phyloP scores from a whole-genome alignment of 1,140 invertebrate species.

The Triops longicaudatus region DNA sequence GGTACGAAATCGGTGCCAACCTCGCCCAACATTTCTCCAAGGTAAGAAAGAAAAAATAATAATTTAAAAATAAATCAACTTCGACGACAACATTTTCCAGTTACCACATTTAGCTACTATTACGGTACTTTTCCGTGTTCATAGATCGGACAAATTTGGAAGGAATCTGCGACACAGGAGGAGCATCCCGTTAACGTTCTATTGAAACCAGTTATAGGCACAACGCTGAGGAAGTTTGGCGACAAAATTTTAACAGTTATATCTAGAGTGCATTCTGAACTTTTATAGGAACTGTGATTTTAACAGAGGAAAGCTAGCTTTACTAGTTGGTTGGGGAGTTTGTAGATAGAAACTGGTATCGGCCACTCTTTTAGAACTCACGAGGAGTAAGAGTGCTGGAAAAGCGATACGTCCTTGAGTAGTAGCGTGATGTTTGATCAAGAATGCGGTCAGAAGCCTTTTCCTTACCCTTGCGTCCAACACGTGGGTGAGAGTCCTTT shows the following conservation, averaged over 20 bases:
- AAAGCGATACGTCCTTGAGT: too few species aligned
- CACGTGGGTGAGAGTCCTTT: too few species aligned
- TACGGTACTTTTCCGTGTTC: neutral
- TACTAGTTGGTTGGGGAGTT: too few species aligned
- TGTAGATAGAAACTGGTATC: too few species aligned
- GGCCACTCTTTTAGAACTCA: too few species aligned
- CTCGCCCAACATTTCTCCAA: constrained; percentile 11
- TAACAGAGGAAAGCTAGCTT: too few species aligned
- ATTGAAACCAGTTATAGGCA: neutral
- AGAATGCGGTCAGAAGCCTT: too few species aligned
- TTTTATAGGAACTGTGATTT: neutral
- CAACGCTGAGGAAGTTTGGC: neutral
- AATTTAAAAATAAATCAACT: neutral
- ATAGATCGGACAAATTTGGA: neutral
- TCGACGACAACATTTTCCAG: neutral
- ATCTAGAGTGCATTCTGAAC: neutral
- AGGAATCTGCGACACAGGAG: neutral
- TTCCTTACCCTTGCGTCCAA: too few species aligned
- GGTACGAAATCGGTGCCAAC: constrained; percentile 1
- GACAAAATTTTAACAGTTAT: neutral
- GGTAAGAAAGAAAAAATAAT: neutral
- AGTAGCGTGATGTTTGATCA: too few species aligned
- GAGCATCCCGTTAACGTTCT: neutral
- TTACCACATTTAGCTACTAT: too few species aligned
- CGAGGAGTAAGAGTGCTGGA: too few species aligned